Percentiles rank a stretch among this genome's conserved stretches.
These are phyloP conservation scores for Spinus pinus DNA, from an alignment of 2,797 vertebrate genomes.

Conservation along the genomic window DNA sequence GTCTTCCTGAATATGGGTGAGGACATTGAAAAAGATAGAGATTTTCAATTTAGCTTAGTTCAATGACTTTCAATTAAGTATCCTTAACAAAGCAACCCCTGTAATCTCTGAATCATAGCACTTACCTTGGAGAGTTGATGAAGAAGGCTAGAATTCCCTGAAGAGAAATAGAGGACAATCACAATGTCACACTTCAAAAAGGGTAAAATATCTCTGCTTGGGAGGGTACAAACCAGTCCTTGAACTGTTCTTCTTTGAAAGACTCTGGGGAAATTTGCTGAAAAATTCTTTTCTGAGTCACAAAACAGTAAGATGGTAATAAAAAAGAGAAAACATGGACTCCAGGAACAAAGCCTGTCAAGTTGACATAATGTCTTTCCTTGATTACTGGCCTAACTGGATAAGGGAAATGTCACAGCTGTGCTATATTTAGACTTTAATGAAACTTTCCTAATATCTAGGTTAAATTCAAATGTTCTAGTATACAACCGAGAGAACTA, in stretches of 20 bases:
- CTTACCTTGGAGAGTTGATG: not conserved
- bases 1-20: not conserved
- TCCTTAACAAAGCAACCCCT: not conserved
- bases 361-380: not conserved
- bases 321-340: not conserved
- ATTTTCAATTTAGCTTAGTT: constrained; percentile 6
- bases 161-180: not conserved
- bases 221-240: not conserved
- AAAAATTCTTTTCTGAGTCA: not conserved
- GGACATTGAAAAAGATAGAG: not conserved
- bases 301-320: not conserved
- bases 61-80: not conserved
- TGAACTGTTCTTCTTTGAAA: not conserved
- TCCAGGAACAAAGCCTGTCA: not conserved
- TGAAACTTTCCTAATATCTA: not conserved
- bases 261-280: not conserved
- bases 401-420: not conserved
- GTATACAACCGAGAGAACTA: not conserved
- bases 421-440: not conserved
- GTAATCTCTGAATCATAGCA: constrained; percentile 14
- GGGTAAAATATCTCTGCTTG: not conserved
- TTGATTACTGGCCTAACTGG: not conserved
- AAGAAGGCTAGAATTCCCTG: not conserved
- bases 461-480: not conserved
- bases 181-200: not conserved